A percentile compares a stretch with the other conserved stretches of the same genome.
These are phyloP conservation scores for Yoshiicerus persimilis DNA, from an alignment of 1,140 invertebrate species.

Conservation along the genomic window DNA sequence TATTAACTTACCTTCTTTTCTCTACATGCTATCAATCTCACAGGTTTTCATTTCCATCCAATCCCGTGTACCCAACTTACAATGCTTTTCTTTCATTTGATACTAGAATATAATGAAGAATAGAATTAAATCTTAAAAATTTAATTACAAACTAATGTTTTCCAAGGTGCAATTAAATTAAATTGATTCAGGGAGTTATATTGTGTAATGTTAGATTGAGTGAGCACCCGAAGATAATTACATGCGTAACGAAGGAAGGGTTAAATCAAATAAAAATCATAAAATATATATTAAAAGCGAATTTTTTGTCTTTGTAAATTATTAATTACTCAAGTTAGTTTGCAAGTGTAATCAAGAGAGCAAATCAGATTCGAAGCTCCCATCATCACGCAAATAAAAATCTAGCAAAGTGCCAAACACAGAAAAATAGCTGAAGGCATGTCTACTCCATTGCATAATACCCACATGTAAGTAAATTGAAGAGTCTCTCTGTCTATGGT, in stretches of 20 bases:
- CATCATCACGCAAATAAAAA: background rate
- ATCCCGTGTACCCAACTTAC: too few species aligned
- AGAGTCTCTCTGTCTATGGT: too few species aligned
- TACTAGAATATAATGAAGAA: background rate
- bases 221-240: background rate
- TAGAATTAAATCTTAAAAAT: background rate
- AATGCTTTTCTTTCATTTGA: too few species aligned
- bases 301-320: background rate
- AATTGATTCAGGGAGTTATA: background rate
- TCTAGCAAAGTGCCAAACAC: background rate
- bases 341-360: conserved; percentile 6
- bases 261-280: background rate
- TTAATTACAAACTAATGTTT: background rate
- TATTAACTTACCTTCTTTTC: background rate
- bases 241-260: background rate
- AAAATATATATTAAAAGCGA: too few species aligned
- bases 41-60: too few species aligned
- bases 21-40: too few species aligned
- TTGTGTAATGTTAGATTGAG: too few species aligned
- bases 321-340: background rate
- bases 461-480: too few species aligned
- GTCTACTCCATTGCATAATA: too few species aligned
- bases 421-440: background rate
- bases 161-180: background rate
- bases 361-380: background rate